These are phyloP conservation scores for Phrixothrix hirtus DNA, from an alignment of 2,888 invertebrate genomes.

Conservation along the genomic window DNA sequence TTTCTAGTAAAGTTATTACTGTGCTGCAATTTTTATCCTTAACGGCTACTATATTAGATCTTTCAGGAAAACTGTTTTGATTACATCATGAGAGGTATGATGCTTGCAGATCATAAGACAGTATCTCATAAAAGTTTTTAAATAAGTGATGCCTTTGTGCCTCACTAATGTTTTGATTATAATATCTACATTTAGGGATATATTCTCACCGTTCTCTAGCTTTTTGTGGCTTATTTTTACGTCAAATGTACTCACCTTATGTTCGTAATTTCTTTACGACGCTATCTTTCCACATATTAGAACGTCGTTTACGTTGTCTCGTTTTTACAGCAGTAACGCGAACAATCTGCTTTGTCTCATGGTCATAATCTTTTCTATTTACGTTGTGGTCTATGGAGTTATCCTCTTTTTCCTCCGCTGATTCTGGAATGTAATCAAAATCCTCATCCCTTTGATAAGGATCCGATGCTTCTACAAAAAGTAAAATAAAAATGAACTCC, in stretches of 20 bases:
- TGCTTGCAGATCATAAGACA: no score
- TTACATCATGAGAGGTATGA: no score
- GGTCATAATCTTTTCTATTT: no score
- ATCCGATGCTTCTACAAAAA: no score
- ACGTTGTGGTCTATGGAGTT: no score
- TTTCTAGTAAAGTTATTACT: constrained; percentile 11
- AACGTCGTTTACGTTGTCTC: constrained; percentile 1
- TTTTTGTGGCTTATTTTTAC: not conserved
- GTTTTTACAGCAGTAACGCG: constrained; percentile 2
- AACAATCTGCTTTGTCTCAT: not conserved
- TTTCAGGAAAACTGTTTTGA: constrained; percentile 3
- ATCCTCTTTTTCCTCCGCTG: no score
- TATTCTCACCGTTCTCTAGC: not conserved
- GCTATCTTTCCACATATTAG: not conserved
- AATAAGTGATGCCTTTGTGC: constrained; percentile 4
- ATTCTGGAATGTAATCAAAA: no score
- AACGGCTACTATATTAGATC: not conserved
- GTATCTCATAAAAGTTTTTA: constrained; percentile 12
- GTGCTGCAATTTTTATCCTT: constrained; percentile 13
- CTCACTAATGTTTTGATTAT: constrained; percentile 10
- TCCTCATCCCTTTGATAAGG: no score
- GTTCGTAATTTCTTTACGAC: not conserved
- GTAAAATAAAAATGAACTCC: no score
- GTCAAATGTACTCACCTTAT: not conserved
- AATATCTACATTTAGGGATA: constrained; percentile 13